Conservation (phyloP, 2,888 invertebrate genomes). For the Pseudoips prasinana region DNA sequence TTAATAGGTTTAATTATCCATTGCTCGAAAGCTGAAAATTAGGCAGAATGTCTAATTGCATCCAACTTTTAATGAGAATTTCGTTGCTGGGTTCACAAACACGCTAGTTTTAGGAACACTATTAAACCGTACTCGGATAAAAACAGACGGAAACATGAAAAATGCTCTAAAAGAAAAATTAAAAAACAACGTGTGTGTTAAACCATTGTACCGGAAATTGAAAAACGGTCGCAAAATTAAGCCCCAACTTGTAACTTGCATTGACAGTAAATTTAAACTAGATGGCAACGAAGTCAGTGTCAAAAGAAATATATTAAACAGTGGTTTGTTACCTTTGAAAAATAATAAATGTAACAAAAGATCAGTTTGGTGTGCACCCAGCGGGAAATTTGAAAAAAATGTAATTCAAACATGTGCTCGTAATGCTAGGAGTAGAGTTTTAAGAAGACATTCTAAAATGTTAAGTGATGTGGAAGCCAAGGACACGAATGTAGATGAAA, state of each 20-base stretch:
- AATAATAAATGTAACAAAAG: constrained; percentile 31
- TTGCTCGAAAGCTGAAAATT: constrained; percentile 16
- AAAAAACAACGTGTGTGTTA: constrained; percentile 54
- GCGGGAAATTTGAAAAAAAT: constrained; percentile 25
- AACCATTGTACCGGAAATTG: constrained; percentile 62
- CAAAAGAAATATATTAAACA: constrained; percentile 38
- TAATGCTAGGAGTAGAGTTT: not conserved
- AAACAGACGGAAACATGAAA: constrained; percentile 24
- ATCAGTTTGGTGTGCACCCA: constrained; percentile 39
- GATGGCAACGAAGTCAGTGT: constrained; percentile 52
- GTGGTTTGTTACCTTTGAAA: constrained; percentile 18
- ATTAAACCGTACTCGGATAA: not conserved
- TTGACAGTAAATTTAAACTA: constrained; percentile 52
- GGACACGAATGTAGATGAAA: constrained; percentile 9
- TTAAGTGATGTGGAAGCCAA: constrained; percentile 14
- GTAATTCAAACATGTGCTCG: not conserved
- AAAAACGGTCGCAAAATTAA: constrained; percentile 38
- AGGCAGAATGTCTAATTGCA: constrained; percentile 23
- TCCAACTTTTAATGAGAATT: constrained; percentile 33
- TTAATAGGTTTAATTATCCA: too few species aligned
- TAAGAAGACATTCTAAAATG: constrained; percentile 21
- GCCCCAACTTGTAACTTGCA: constrained; percentile 36
- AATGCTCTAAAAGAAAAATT: constrained; percentile 48
- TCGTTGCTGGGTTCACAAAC: constrained; percentile 21
- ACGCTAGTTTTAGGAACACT: constrained; percentile 31